Evolutionary conservation across 1,140 invertebrate species (phyloP).

Genomic region (Dolichoris vasculosae): DNA sequence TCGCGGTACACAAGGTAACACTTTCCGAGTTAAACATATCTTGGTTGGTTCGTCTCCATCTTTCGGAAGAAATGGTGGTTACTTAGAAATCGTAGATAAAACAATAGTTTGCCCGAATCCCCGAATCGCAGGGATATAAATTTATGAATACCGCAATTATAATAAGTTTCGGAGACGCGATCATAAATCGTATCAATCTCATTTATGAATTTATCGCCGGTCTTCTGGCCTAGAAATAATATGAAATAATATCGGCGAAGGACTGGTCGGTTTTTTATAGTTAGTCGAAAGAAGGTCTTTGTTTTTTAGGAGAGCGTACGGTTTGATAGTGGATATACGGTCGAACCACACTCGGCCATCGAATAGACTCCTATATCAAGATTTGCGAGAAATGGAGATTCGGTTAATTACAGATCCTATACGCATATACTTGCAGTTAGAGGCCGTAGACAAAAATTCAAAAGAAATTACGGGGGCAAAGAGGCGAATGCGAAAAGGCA

Average conservation of each 20-base stretch:
- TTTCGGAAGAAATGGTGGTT: no score
- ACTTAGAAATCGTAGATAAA: no score
- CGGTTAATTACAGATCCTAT: slow-evolving; percentile 39
- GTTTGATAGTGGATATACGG: neutral
- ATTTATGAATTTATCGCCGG: neutral
- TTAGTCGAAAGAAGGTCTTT: neutral
- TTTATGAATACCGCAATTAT: neutral
- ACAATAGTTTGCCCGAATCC: neutral
- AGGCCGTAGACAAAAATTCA: slow-evolving; percentile 30
- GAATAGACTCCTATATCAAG: neutral
- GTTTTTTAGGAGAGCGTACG: neutral
- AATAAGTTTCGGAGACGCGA: neutral
- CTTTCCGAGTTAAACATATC: no score
- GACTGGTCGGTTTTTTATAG: neutral
- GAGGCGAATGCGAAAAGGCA: neutral
- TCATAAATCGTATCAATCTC: neutral
- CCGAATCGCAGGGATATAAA: neutral
- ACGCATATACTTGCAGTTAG: neutral
- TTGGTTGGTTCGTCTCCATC: no score
- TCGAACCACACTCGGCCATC: no score
- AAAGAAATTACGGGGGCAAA: slow-evolving; percentile 57
- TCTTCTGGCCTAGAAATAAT: neutral
- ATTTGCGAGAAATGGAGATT: slow-evolving; percentile 6
- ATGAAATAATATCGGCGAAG: neutral
- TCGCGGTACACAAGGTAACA: no score